phyloP scores from a whole-genome alignment of 2,113 vertebrate species.

The Polyodon spathula region DNA sequence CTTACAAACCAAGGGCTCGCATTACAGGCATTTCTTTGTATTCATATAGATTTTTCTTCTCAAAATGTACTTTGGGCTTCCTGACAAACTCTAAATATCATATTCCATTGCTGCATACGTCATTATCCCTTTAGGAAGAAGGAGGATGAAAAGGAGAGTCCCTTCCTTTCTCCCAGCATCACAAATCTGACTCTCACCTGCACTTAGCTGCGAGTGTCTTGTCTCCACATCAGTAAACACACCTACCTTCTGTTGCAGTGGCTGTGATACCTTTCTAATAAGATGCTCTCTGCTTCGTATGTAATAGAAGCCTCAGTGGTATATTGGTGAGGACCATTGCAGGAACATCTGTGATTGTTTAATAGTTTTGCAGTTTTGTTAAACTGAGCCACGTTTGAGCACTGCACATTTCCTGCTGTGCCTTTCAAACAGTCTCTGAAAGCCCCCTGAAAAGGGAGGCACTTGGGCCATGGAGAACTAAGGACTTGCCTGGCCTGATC shows the following conservation, averaged over 20 bases:
- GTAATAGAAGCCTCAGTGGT: slow-evolving; percentile 19
- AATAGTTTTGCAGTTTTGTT: slow-evolving; percentile 50
- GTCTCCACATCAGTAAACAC: not conserved
- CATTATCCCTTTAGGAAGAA: too few relatives aligned
- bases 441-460: slow-evolving; percentile 16
- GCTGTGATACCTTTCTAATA: not conserved
- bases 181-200: too few relatives aligned
- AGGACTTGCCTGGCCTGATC: slow-evolving; percentile 11
- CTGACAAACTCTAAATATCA: too few relatives aligned
- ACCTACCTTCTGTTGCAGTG: not conserved
- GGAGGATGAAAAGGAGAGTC: too few relatives aligned
- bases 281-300: not conserved
- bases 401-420: slow-evolving; percentile 34
- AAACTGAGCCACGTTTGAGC: slow-evolving; percentile 39
- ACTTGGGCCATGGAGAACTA: not conserved
- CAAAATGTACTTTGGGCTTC: too few relatives aligned
- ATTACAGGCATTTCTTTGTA: too few relatives aligned
- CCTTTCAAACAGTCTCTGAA: slow-evolving; percentile 44
- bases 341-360: slow-evolving; percentile 49
- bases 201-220: too few relatives aligned
- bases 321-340: slow-evolving; percentile 39
- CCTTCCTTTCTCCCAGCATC: too few relatives aligned
- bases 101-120: too few relatives aligned
- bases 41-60: too few relatives aligned
- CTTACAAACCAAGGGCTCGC: too few relatives aligned